A percentile compares a stretch with the other conserved stretches of the same genome.
phyloP scores from a whole-genome alignment of 2,797 vertebrate species.

The Austrolebias charrua region DNA sequence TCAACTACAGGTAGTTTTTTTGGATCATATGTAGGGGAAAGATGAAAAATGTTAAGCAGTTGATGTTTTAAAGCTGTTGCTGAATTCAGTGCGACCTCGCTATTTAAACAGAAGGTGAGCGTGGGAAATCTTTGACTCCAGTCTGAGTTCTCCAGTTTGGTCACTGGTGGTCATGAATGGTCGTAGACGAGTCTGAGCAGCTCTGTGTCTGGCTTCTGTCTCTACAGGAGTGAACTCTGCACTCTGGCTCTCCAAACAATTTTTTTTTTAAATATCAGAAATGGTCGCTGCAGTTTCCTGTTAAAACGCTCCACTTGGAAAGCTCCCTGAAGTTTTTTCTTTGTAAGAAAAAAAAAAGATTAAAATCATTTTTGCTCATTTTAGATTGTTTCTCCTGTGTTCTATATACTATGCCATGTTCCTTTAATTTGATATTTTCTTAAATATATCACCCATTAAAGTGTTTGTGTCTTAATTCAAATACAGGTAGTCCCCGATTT shows the following conservation, averaged over 20 bases:
- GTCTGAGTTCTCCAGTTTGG: constrained; percentile 39
- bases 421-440: background rate
- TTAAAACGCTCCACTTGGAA: constrained; percentile 85
- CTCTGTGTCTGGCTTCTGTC: constrained; percentile 66
- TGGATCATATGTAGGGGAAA: constrained; percentile 32
- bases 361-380: constrained; percentile 69
- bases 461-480: background rate
- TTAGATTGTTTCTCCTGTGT: constrained; percentile 5
- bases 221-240: constrained; percentile 49
- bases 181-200: constrained; percentile 27
- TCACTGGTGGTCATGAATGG: background rate
- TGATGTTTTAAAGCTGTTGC: constrained; percentile 40
- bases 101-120: constrained; percentile 37
- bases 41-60: constrained; percentile 36
- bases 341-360: constrained; percentile 79
- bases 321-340: constrained; percentile 86
- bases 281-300: constrained; percentile 74
- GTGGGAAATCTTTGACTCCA: constrained; percentile 11
- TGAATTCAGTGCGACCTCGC: constrained; percentile 36
- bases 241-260: constrained; percentile 58
- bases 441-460: background rate
- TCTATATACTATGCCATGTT: background rate
- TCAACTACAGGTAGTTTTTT: constrained; percentile 28
- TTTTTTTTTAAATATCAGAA: constrained; percentile 71
- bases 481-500: no score